A percentile compares a stretch with the other conserved stretches of the same genome.
phyloP scores from a whole-genome alignment of 1,140 invertebrate species.

The Lordiphosa mommai region DNA sequence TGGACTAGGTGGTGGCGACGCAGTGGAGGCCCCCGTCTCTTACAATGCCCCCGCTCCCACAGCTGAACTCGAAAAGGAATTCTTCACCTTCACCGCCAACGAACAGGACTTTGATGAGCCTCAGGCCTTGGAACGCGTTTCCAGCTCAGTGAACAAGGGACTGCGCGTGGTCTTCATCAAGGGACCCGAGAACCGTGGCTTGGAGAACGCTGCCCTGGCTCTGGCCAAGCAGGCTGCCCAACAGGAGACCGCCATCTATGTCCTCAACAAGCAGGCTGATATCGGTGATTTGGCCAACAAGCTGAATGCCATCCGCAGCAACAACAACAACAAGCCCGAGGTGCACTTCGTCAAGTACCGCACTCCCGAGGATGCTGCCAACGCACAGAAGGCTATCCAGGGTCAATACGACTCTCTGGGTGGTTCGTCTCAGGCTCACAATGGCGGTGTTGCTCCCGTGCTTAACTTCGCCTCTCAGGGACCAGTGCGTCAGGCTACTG shows the following conservation, averaged over 20 bases:
- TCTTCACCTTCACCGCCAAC: conserved; percentile 47
- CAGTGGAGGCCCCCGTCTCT: conserved; percentile 18
- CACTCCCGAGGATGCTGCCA: conserved; percentile 51
- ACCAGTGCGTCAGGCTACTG: conserved; percentile 33
- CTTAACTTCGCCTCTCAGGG: conserved; percentile 63
- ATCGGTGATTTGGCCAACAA: conserved; percentile 39
- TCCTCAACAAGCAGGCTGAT: conserved; percentile 47
- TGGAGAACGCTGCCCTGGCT: conserved; percentile 45
- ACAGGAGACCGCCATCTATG: conserved; percentile 50
- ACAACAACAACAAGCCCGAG: conserved; percentile 43
- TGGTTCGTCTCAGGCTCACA: conserved; percentile 32
- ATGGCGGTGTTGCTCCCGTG: conserved; percentile 49
- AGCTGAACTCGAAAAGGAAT: conserved; percentile 52
- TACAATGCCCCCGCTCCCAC: conserved; percentile 31
- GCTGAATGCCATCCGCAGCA: conserved; percentile 31
- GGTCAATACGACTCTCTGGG: conserved; percentile 50
- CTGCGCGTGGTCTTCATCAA: conserved; percentile 58
- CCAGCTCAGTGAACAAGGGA: conserved; percentile 40
- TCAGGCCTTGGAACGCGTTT: conserved; percentile 19
- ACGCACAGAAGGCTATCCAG: conserved; percentile 53
- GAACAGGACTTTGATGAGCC: conserved; percentile 52
- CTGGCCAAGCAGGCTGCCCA: conserved; percentile 49
- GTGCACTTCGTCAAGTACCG: conserved; percentile 60
- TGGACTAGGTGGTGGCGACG: conserved; percentile 30
- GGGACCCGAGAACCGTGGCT: conserved; percentile 50